A percentile compares a stretch with the other conserved stretches of the same genome.
Evolutionary conservation across 2,888 invertebrate species (phyloP).

Genomic region (Drosophila histrio): DNA sequence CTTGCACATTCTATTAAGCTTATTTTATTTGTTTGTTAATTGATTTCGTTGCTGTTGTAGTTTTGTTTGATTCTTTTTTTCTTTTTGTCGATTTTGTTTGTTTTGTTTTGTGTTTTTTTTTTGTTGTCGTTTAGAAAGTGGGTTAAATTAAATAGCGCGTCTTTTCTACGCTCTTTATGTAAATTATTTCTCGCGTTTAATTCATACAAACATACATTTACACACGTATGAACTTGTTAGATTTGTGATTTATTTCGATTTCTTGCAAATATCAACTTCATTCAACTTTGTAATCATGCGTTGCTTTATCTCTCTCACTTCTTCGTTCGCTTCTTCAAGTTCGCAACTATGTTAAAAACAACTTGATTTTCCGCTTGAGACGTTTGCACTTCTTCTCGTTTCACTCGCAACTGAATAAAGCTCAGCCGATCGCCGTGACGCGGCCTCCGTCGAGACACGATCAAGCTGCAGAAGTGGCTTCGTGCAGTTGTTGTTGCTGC

Average conservation of each 20-base stretch:
- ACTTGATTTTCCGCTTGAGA: conserved; percentile 73
- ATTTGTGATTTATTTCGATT: conserved; percentile 67
- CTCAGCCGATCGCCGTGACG: conserved; percentile 31
- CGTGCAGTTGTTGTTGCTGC: conserved; percentile 25
- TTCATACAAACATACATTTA: conserved; percentile 7
- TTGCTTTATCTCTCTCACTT: conserved; percentile 42
- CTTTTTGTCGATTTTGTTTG: conserved; percentile 50
- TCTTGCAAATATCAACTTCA: conserved; percentile 69
- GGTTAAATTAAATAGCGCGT: conserved; percentile 67
- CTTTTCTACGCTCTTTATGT: conserved; percentile 64
- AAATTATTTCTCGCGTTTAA: conserved; percentile 50
- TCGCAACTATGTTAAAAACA: conserved; percentile 60
- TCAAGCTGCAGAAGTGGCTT: conserved; percentile 47
- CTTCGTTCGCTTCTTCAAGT: conserved; percentile 39
- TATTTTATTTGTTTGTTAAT: conserved; percentile 66
- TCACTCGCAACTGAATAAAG: conserved; percentile 65
- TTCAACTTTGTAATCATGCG: conserved; percentile 74
- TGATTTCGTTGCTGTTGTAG: conserved; percentile 55
- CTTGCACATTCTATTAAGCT: conserved; percentile 57
- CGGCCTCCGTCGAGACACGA: conserved; percentile 33
- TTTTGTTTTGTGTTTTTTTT: conserved; percentile 28
- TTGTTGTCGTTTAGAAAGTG: conserved; percentile 74
- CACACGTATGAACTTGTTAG: conserved; percentile 47
- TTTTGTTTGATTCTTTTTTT: conserved; percentile 48
- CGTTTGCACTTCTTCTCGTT: conserved; percentile 78